Conservation (phyloP, 2,888 invertebrate species). For the Chaitophorus viminalis region DNA sequence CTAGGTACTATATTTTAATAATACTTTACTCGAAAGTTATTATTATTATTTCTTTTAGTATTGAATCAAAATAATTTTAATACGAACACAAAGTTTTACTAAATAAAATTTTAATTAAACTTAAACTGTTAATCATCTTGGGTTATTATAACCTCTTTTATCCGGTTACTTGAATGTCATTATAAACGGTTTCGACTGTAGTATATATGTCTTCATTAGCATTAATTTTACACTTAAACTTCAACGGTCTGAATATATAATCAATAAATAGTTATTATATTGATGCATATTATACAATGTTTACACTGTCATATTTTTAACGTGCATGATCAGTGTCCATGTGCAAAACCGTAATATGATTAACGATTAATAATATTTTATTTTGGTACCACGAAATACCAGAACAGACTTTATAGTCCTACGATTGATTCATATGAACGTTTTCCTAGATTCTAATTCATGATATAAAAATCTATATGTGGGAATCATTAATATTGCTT, state of each 20-base stretch:
- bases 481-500: slow-evolving; percentile 20
- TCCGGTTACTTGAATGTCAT: too few species aligned
- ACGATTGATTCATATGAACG: background rate
- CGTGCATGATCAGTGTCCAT: background rate
- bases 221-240: background rate
- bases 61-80: too few species aligned
- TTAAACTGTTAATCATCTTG: too few species aligned
- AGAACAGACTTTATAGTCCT: background rate
- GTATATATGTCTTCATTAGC: background rate
- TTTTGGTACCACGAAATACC: background rate
- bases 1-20: too few species aligned
- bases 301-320: background rate
- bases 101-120: too few species aligned
- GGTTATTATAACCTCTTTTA: too few species aligned
- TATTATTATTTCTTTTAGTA: too few species aligned
- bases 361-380: background rate
- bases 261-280: background rate
- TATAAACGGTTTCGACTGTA: background rate
- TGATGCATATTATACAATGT: background rate
- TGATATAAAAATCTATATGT: background rate
- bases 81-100: too few species aligned
- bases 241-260: background rate
- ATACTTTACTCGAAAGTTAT: too few species aligned
- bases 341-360: background rate
- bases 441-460: background rate